These are phyloP conservation scores for Chauna torquata DNA, from an alignment of 2,113 vertebrate species.

Conservation along the genomic window DNA sequence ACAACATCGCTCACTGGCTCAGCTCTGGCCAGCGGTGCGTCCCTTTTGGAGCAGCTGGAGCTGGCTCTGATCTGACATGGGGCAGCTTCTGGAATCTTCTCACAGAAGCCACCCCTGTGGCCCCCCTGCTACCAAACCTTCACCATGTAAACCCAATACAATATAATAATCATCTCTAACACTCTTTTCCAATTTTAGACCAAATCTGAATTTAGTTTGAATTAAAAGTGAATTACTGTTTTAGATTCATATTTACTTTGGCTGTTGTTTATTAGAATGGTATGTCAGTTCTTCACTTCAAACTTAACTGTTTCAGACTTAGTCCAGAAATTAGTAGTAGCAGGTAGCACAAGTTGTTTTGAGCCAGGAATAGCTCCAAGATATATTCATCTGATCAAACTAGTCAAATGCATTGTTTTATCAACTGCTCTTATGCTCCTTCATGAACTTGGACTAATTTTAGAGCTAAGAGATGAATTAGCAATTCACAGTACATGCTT, in stretches of 20 bases:
- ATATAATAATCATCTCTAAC: background rate
- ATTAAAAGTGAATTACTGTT: background rate
- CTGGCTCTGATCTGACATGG: no score
- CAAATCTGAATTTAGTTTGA: background rate
- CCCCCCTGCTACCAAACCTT: no score
- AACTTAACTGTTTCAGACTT: background rate
- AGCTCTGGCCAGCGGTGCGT: no score
- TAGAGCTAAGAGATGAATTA: slow-evolving; percentile 53
- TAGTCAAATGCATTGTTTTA: slow-evolving; percentile 46
- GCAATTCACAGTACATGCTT: slow-evolving; percentile 37
- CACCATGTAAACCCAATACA: no score
- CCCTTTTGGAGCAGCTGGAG: no score
- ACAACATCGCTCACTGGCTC: no score
- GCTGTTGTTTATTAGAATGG: background rate
- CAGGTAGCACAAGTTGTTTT: background rate
- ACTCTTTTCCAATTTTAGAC: background rate
- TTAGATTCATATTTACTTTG: background rate
- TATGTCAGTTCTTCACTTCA: background rate
- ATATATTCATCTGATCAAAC: slow-evolving; percentile 34
- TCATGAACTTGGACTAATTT: slow-evolving; percentile 66
- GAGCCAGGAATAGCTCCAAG: slow-evolving; percentile 1
- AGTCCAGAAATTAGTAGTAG: background rate
- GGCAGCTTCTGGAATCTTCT: no score
- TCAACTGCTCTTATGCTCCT: slow-evolving; percentile 37
- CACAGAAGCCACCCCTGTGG: no score